Base-by-base conservation (phyloP, 2,113 vertebrate genomes). In the Cyanocitta stelleri region DNA sequence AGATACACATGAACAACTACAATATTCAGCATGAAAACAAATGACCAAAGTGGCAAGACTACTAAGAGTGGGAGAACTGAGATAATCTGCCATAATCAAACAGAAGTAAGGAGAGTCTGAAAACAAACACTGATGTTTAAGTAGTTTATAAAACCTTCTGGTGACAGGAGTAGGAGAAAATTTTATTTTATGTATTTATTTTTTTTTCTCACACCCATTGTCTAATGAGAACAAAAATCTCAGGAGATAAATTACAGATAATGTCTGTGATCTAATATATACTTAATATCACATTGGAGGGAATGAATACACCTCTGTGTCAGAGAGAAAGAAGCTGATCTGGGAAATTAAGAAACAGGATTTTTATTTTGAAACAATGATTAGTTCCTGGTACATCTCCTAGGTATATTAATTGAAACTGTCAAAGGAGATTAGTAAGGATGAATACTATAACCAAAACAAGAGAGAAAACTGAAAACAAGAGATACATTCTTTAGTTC, bases 401-500 rank as follows among this genome's bases (percentile, higher is more conserved):
- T 87, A n/a, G 14, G 33, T 67, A 30, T 74, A 85, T 54, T 93
- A 85, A 85, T 87, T 61, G 35, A 66, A 90, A 90, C 39, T 20
- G 55, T 75, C 76, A 62, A 55, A 72, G 87, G 64, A 43, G 32
- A 90, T 88, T 67, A 87, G 13, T 89, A 81, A 85, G 43, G 14
- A 76, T 7, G 5, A 89, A 56, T 58, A 75, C 30, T 68, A 35
- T 29, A 90, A 76, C 23, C 18, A 83, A 44, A 86, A 37, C 18
- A 44, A 67, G 44, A 32, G 43, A 75, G 48, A 85, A 72, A 93
- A 68, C 61, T 56, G 77, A 61, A 79, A 89, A 27, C 67, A 90
- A 74, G 63, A 75, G 67, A 81, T 68, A 88, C 39, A 87, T 95
- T 96, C 89, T 86, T 96, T 96, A 96, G 35, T 56, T 96, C 48